phyloP scores from a whole-genome alignment of 2,797 vertebrate species.

The Takifugu rubripes region DNA sequence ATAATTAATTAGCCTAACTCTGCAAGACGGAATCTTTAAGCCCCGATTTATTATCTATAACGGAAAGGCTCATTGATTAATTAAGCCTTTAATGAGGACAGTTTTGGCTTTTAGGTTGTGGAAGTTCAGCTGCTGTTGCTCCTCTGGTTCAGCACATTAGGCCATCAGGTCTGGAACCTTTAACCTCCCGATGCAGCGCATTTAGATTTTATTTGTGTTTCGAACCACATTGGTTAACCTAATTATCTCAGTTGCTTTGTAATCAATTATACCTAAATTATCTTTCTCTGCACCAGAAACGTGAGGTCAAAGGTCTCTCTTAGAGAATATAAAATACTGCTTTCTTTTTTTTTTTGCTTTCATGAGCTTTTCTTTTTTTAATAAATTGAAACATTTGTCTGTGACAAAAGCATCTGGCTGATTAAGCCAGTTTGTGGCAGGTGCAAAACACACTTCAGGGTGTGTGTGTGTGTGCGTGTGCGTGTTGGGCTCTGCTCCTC shows the following conservation, averaged over 20 bases:
- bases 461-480: neutral
- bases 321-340: too few species aligned
- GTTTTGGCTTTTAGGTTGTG: neutral
- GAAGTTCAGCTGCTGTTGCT: neutral
- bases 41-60: neutral
- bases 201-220: too few species aligned
- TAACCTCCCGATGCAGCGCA: too few species aligned
- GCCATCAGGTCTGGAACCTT: too few species aligned
- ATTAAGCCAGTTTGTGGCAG: constrained; percentile 16
- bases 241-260: too few species aligned
- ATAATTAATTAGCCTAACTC: neutral
- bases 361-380: too few species aligned
- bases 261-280: too few species aligned
- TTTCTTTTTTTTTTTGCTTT: neutral
- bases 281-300: too few species aligned
- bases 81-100: neutral
- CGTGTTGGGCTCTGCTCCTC: constrained; percentile 50
- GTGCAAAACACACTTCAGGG: constrained; percentile 6
- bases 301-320: too few species aligned
- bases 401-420: constrained; percentile 13
- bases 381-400: too few species aligned
- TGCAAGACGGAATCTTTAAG: neutral
- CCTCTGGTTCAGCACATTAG: neutral
- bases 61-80: constrained; percentile 3
- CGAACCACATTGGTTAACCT: too few species aligned